Conservation (phyloP, 2,888 invertebrate genomes). For the Drosophila neutralis region DNA sequence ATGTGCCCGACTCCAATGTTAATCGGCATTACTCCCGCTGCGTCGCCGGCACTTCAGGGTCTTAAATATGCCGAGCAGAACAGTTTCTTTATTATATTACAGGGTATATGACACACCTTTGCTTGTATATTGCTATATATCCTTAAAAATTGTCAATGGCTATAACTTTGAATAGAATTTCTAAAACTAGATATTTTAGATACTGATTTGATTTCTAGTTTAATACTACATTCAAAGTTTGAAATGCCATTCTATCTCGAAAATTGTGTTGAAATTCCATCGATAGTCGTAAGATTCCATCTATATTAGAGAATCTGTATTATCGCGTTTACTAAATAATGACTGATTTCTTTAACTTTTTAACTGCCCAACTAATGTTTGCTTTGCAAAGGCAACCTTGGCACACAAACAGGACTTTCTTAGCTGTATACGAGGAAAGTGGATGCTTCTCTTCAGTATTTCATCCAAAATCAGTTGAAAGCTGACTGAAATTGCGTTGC, state of each 20-base stretch:
- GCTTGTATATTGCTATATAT: not conserved
- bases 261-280: not conserved
- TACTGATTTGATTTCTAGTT: too few relatives aligned
- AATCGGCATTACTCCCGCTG: conserved; percentile 17
- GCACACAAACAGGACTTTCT: not conserved
- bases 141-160: not conserved
- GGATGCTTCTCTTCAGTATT: conserved; percentile 1
- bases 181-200: too few relatives aligned
- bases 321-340: not conserved
- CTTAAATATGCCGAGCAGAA: conserved; percentile 5
- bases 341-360: not conserved
- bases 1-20: conserved; percentile 15
- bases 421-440: not conserved
- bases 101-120: conserved; percentile 2
- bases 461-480: conserved; percentile 45
- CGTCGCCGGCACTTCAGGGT: conserved; percentile 5
- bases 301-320: not conserved
- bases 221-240: too few relatives aligned
- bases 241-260: too few relatives aligned
- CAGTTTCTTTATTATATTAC: not conserved
- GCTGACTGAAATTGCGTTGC: conserved; percentile 52
- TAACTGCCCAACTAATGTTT: not conserved
- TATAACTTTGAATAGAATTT: too few relatives aligned
- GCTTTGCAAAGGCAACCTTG: not conserved
- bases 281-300: not conserved